phyloP scores from a whole-genome alignment of 2,888 invertebrate genomes.

The Ophioninae sp. region DNA sequence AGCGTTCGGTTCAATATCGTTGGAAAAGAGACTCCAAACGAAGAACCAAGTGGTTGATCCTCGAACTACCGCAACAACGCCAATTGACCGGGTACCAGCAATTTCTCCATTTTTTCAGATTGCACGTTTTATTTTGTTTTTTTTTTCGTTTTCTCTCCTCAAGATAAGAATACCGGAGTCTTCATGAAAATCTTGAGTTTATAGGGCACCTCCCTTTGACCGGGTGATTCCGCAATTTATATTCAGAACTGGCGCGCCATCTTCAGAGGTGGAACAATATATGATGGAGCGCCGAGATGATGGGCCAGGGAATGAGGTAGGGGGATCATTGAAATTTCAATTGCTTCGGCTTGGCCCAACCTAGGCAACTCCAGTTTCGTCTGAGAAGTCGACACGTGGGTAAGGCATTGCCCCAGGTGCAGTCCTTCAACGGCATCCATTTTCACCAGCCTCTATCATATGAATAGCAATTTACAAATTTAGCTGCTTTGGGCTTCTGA shows the following conservation, averaged over 20 bases:
- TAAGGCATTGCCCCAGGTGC: slow-evolving; percentile 34
- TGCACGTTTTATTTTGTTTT: background rate
- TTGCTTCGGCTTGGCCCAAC: slow-evolving; percentile 5
- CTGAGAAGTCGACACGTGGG: slow-evolving; percentile 20
- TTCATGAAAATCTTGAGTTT: slow-evolving; percentile 26
- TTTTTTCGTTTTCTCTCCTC: background rate
- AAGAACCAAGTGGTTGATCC: background rate
- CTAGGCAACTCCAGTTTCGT: slow-evolving; percentile 33
- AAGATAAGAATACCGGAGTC: background rate
- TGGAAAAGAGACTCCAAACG: background rate
- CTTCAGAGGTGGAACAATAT: slow-evolving; percentile 13
- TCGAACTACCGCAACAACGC: background rate
- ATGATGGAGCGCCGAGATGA: slow-evolving; percentile 15
- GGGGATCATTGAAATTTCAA: slow-evolving; percentile 44
- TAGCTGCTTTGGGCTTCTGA: slow-evolving; percentile 22
- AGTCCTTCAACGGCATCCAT: slow-evolving; percentile 37
- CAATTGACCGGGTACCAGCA: background rate
- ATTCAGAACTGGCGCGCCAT: slow-evolving; percentile 33
- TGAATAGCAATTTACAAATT: slow-evolving; percentile 66
- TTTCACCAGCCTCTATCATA: slow-evolving; percentile 29
- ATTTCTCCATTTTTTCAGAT: slow-evolving; percentile 1
- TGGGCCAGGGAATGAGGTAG: no score
- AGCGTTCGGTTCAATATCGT: background rate
- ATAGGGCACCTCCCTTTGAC: slow-evolving; percentile 22
- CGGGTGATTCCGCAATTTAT: slow-evolving; percentile 39